Percentiles rank a stretch among this genome's conserved stretches.
Evolutionary conservation across 2,797 vertebrate species (phyloP).

Genomic region (Brachymystax lenok): DNA sequence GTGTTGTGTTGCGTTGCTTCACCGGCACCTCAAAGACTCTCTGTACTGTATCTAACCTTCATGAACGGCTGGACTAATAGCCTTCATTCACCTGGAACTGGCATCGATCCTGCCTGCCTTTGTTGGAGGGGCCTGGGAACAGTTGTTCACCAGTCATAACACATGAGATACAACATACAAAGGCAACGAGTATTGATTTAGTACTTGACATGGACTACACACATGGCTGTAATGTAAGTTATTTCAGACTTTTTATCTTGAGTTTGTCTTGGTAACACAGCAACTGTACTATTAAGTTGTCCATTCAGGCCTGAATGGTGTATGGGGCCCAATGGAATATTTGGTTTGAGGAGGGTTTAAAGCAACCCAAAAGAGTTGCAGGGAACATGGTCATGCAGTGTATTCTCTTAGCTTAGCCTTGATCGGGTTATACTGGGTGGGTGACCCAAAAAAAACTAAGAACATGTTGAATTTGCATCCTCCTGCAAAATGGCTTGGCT

Average conservation of each 20-base stretch:
- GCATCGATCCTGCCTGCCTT: conserved; percentile 40
- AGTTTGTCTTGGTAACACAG: too few species aligned
- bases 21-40: not conserved
- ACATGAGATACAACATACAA: not conserved
- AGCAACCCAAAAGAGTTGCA: not conserved
- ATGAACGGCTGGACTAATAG: conserved; percentile 39
- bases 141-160: not conserved
- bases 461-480: not conserved
- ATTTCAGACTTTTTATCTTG: not conserved
- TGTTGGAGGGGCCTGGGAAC: conserved; percentile 15
- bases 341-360: not conserved
- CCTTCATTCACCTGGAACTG: conserved; percentile 41
- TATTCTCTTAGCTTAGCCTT: conserved; percentile 23
- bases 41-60: conserved; percentile 19
- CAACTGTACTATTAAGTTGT: not conserved
- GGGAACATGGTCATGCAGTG: not conserved
- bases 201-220: not conserved
- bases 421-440: not conserved
- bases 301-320: not conserved
- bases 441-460: not conserved
- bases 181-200: not conserved
- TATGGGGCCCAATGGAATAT: not conserved
- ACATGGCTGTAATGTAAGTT: not conserved
- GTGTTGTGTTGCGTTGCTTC: not conserved
- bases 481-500: not conserved